Evolutionary conservation across 2,113 vertebrate genomes (phyloP), one percentile per base, ranked within the genome.

Genomic region (Ibidorhyncha struthersii): DNA sequence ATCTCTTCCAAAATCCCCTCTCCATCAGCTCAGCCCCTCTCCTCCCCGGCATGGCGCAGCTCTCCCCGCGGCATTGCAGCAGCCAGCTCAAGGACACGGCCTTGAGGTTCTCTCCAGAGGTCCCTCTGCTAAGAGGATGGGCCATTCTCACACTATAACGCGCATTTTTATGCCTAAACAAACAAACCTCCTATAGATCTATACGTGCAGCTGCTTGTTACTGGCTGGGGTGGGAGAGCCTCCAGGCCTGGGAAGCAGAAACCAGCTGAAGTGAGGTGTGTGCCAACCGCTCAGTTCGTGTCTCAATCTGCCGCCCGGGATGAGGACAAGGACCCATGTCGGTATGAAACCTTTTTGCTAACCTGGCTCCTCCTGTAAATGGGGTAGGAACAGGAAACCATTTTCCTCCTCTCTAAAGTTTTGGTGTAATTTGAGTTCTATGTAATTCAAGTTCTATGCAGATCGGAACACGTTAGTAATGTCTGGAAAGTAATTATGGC

Each of bases 401-500:
- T 88, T 97, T 82, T 55, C 59, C n/a, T 85, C 36, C 53, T 87
- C 86, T 85, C 45, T 52, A 80, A 82, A 61, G 62, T 66, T 71
- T 38, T 73, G 76, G 41, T 85, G 89, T 91, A 96, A 94, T 83
- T 73, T 82, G 86, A 94, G 91, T n/a, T n/a, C n/a, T n/a, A n/a
- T n/a, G n/a, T n/a, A n/a, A 97, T 63, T 49, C 86, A 62, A 91
- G 87, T 58, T 94, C 71, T 66, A 73, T 93, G 94, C 91, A 97
- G 93, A 95, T 97, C 1, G 55, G 93, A 95, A 91, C 91, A 94
- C 5, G 67, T 94, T 97, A 50, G 90, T 93, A 90, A 93, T 91
- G 93, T 93, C 94, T 96, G 80, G 76, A 88, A 96, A 94, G 81
- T 90, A 96, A 96, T 96, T 96, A 94, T 81, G 76, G 90, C 81